These are phyloP conservation scores for Macrostomum lignano DNA, from an alignment of 1,140 invertebrate genomes.

Conservation along the genomic window DNA sequence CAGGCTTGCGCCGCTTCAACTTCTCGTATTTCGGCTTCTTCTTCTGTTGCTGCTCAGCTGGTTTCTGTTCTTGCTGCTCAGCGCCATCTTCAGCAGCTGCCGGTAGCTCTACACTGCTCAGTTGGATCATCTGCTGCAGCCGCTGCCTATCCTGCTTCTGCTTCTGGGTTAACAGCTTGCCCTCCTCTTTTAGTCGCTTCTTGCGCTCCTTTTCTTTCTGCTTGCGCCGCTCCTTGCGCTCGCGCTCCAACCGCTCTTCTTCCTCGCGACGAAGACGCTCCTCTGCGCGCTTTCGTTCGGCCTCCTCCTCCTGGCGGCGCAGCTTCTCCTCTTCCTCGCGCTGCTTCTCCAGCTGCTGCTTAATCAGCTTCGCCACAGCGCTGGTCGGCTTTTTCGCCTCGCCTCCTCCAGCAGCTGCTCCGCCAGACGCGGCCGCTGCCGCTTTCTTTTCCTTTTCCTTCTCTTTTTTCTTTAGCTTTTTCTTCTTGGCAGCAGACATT, in stretches of 20 bases:
- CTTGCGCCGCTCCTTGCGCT: slow-evolving; percentile 57
- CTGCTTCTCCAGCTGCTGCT: slow-evolving; percentile 29
- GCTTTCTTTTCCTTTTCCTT: slow-evolving; percentile 12
- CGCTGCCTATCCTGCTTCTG: slow-evolving; percentile 51
- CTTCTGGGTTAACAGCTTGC: slow-evolving; percentile 63
- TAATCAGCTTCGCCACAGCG: slow-evolving; percentile 16
- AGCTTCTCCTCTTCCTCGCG: slow-evolving; percentile 52
- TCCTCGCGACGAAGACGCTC: slow-evolving; percentile 40
- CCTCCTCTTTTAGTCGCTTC: slow-evolving; percentile 67
- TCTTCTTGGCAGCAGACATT: slow-evolving; percentile 11
- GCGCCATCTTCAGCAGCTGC: slow-evolving; percentile 37
- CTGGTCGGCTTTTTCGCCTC: slow-evolving; percentile 20
- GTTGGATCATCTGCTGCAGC: slow-evolving; percentile 55
- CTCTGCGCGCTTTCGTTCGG: slow-evolving; percentile 9
- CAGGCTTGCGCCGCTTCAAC: too few species aligned
- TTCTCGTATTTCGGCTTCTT: slow-evolving; percentile 19
- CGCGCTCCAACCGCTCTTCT: slow-evolving; percentile 32
- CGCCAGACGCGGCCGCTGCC: too few species aligned
- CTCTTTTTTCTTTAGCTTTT: slow-evolving; percentile 8
- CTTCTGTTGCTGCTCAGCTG: slow-evolving; percentile 30
- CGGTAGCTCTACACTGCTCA: slow-evolving; percentile 35
- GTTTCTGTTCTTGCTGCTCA: slow-evolving; percentile 41
- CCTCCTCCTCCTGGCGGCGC: slow-evolving; percentile 37
- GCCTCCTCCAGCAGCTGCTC: too few species aligned
- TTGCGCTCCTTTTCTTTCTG: slow-evolving; percentile 74